Conservation (phyloP, 2,113 vertebrate species). For the Sciurus niger region DNA sequence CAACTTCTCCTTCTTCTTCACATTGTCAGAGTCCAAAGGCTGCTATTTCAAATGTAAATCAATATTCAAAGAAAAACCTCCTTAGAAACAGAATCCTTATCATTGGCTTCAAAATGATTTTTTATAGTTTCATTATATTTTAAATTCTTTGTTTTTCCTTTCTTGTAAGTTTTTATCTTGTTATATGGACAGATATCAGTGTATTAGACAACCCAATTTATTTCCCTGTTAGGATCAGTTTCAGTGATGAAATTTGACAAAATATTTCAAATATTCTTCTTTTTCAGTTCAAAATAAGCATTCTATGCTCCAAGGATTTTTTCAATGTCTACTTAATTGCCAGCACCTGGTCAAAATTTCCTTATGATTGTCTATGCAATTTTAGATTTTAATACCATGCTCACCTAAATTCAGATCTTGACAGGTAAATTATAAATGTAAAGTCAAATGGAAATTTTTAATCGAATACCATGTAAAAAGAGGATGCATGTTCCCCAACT, state of each 20-base stretch:
- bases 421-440: constrained; percentile 51
- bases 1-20: neutral
- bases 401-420: constrained; percentile 13
- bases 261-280: neutral
- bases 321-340: neutral
- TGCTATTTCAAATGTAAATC: neutral
- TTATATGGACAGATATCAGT: neutral
- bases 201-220: neutral
- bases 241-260: neutral
- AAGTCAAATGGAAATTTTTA: constrained; percentile 58
- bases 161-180: neutral
- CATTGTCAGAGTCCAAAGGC: neutral
- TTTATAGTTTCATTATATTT: neutral
- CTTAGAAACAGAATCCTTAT: constrained; percentile 10
- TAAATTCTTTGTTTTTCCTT: neutral
- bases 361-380: neutral
- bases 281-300: neutral
- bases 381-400: neutral
- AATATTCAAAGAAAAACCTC: neutral
- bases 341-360: neutral
- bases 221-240: neutral
- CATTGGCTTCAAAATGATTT: neutral
- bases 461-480: constrained; percentile 49
- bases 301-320: neutral
- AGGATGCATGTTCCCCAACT: neutral